These are phyloP conservation scores for Diorhabda sublineata DNA, from an alignment of 1,140 invertebrate genomes.

Conservation along the genomic window DNA sequence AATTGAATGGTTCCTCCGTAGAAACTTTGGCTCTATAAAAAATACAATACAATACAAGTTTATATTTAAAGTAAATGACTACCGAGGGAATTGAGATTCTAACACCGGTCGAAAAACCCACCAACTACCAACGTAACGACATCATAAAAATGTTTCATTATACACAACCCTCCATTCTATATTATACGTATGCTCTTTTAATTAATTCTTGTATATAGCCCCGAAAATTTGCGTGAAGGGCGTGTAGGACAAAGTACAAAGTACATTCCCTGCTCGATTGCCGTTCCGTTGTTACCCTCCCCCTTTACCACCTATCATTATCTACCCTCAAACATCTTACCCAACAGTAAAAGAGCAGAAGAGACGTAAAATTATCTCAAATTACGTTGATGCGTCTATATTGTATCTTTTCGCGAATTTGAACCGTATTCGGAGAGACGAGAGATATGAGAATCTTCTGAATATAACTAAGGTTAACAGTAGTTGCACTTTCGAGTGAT, in stretches of 20 bases:
- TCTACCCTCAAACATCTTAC: slow-evolving; percentile 38
- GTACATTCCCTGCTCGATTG: slow-evolving; percentile 22
- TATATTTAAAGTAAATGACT: background rate
- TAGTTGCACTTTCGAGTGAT: slow-evolving; percentile 28
- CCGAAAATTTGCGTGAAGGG: slow-evolving; percentile 20
- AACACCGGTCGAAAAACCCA: background rate
- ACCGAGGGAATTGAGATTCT: background rate
- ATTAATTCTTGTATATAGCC: slow-evolving; percentile 18
- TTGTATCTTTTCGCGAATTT: background rate
- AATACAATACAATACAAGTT: background rate
- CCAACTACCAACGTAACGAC: background rate
- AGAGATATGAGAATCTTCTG: slow-evolving; percentile 22
- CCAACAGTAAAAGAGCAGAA: slow-evolving; percentile 39
- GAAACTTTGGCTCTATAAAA: background rate
- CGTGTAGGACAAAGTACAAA: slow-evolving; percentile 19
- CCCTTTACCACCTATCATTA: slow-evolving; percentile 33
- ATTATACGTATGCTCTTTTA: slow-evolving; percentile 6
- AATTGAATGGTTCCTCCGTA: too few relatives aligned
- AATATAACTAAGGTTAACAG: slow-evolving; percentile 18
- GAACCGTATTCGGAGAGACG: slow-evolving; percentile 14
- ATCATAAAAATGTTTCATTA: slow-evolving; percentile 6
- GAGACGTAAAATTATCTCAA: slow-evolving; percentile 44
- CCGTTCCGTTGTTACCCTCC: slow-evolving; percentile 20
- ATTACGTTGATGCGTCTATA: slow-evolving; percentile 34
- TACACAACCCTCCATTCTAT: background rate